A percentile compares a stretch with the other conserved stretches of the same genome.
These are phyloP conservation scores for Buathra laborator DNA, from an alignment of 2,888 invertebrate species.

Conservation along the genomic window DNA sequence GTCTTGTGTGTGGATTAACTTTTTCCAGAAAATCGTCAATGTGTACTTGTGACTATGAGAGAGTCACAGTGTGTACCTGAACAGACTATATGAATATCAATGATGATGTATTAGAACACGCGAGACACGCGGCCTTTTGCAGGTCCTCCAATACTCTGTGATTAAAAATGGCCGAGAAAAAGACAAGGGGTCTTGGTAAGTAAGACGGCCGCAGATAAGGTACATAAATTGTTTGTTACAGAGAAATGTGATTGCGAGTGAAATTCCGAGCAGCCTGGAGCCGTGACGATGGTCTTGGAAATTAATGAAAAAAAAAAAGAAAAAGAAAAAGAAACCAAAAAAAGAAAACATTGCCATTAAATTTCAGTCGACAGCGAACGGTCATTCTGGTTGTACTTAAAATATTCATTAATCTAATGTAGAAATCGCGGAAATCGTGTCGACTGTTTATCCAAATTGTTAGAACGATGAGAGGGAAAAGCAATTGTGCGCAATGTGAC, in stretches of 20 bases:
- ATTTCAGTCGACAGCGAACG: constrained; percentile 72
- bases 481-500: background rate
- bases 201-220: constrained; percentile 84
- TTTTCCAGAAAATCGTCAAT: constrained; percentile 83
- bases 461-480: background rate
- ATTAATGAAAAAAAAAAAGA: constrained; percentile 43
- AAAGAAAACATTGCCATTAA: constrained; percentile 45
- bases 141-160: constrained; percentile 79
- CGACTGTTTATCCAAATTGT: background rate
- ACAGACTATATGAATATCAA: constrained; percentile 84
- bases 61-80: constrained; percentile 79
- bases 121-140: constrained; percentile 84
- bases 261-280: background rate
- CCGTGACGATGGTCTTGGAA: constrained; percentile 3
- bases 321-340: constrained; percentile 26
- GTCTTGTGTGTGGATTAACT: constrained; percentile 84
- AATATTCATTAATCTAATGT: background rate
- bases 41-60: constrained; percentile 82
- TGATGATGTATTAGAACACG: constrained; percentile 84
- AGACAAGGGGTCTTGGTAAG: constrained; percentile 81
- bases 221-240: constrained; percentile 81
- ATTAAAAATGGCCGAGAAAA: constrained; percentile 67
- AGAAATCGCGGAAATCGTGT: background rate
- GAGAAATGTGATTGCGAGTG: constrained; percentile 60
- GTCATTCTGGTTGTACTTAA: constrained; percentile 77